Conservation (phyloP, 2,797 vertebrate species). For the Xenentodon cancila region DNA sequence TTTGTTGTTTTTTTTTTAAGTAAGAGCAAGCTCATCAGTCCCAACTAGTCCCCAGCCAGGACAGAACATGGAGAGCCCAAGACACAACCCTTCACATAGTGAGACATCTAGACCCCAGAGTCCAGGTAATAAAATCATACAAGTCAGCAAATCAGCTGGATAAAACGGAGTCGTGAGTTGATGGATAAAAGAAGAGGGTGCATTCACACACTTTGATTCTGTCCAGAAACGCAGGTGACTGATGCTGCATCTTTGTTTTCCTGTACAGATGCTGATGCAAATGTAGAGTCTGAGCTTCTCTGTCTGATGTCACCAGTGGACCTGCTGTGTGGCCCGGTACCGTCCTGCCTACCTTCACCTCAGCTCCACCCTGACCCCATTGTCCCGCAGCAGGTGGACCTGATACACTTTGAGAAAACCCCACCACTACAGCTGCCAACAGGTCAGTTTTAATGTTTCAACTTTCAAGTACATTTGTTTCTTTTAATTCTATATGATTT, state of each 20-base stretch:
- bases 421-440: slow-evolving; percentile 54
- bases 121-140: slow-evolving; percentile 58
- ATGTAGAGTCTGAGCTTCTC: slow-evolving; percentile 87
- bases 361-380: slow-evolving; percentile 93
- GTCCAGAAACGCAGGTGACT: too few species aligned
- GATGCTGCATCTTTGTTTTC: too few species aligned
- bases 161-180: too few species aligned
- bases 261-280: slow-evolving; percentile 70
- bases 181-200: too few species aligned
- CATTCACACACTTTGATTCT: too few species aligned
- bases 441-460: slow-evolving; percentile 33
- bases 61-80: slow-evolving; percentile 51
- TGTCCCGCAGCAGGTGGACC: slow-evolving; percentile 83
- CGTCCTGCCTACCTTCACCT: slow-evolving; percentile 94
- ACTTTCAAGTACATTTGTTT: background rate
- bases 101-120: slow-evolving; percentile 58
- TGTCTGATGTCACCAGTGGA: slow-evolving; percentile 87
- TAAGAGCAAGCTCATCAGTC: slow-evolving; percentile 63
- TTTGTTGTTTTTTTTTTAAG: slow-evolving; percentile 41
- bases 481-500: too few species aligned
- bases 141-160: too few species aligned
- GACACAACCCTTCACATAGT: slow-evolving; percentile 62
- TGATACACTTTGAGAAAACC: slow-evolving; percentile 90
- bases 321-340: slow-evolving; percentile 94
- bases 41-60: slow-evolving; percentile 68